Evolutionary conservation across 1,140 invertebrate species (phyloP).

Genomic region (Tetragnatha versicolor): DNA sequence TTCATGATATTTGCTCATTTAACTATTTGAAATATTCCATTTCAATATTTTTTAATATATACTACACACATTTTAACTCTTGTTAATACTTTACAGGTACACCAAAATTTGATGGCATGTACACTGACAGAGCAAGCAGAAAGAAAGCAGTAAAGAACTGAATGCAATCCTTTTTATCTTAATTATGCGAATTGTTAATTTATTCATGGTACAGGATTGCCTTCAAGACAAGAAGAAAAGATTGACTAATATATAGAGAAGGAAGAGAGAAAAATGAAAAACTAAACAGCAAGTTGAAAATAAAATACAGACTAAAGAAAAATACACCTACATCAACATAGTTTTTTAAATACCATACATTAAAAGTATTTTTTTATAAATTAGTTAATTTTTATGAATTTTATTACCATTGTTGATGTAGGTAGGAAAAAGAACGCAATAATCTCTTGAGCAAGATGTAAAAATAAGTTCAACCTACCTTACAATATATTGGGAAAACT

Average conservation of each 20-base stretch:
- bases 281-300: not conserved
- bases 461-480: no score
- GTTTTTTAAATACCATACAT: no score
- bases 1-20: no score
- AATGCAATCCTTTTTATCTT: not conserved
- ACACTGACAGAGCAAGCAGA: not conserved
- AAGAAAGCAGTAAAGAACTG: constrained; percentile 1
- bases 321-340: constrained; percentile 18
- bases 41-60: no score
- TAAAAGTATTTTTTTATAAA: no score
- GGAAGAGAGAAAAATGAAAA: not conserved
- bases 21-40: no score
- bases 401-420: not conserved
- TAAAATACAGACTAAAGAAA: not conserved
- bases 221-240: not conserved
- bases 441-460: constrained; percentile 32
- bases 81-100: no score
- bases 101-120: no score
- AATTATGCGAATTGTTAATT: no score
- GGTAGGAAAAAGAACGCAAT: constrained; percentile 1
- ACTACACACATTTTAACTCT: no score
- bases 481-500: no score
- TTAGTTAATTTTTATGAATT: not conserved
- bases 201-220: not conserved
- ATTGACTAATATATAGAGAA: not conserved